Base-by-base conservation (phyloP, 2,888 invertebrate species). In the Morinoia aosen region DNA sequence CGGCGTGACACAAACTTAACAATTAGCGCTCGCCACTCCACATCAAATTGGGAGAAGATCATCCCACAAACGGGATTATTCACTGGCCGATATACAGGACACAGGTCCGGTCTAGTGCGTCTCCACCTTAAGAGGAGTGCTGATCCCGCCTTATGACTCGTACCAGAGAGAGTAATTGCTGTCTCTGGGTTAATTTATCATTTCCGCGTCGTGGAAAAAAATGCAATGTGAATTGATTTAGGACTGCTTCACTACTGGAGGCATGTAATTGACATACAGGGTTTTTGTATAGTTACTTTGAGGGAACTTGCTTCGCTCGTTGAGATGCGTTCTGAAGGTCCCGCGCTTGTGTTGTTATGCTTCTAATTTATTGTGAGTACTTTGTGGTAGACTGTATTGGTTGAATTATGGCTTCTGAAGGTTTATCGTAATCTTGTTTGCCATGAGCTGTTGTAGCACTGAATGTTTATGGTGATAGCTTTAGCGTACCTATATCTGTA, bases 341-440 rank as follows among this genome's bases (percentile, higher is more conserved):
- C 39, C 39, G 19, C 39, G 39, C 19, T 48, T 90, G 39, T 90
- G 90, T 90, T 90, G 90, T 48, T 90, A 48, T 40, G 90, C 90
- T 90, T 90, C 90, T 48, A 90, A 90, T 90, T 90, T 90, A 48
- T 90, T 90, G 39, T 39, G 90, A 90, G 48, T 90, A 90, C 19
- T 90, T 14, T 90, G 39, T 16, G 14, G 40, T 90, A 90, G 90
- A 90, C 57, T 57, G n/a, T 56, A 93, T 48, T 56, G 93, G 57
- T 93, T 93, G 93, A 57, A 48, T 93, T 93, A 93, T 93, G 93
- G 48, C 93, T 93, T 93, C n/a, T 57, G 93, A 93, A 93, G 93
- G 93, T 93, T 93, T 93, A 93, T 93, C 25, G 33, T 93, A 93
- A 93, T 93, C 93, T 93, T 93, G 93, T 93, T 93, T 57, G 90